Evolutionary conservation across 92 coral and sea anemone genomes (phyloP), one percentile per base, ranked within the genome.

Genomic region (Zoanthus sansibaricus): DNA sequence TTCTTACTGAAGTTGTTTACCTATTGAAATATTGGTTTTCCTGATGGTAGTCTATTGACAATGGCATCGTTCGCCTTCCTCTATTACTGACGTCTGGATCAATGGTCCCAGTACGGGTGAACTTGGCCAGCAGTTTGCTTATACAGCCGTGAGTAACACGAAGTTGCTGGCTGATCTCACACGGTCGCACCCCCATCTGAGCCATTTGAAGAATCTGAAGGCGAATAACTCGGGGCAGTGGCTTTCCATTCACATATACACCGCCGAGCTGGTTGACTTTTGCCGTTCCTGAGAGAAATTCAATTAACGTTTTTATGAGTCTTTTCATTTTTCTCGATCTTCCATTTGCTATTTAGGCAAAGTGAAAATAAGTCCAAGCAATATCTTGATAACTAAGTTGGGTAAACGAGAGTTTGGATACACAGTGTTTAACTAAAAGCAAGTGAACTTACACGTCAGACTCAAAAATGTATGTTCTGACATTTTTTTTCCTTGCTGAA

Each of bases 151-250:
- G 69, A n/a, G 69, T 62, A n/a, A 62, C 69, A n/a, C 69, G 69
- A 17, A 62, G 69, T 20, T 62, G 69, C 10, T 62, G 69, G 31
- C 69, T 62, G 30, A 62, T 62, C 31, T 62, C 69, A 17, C 69
- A 62, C 69, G 69, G 69, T 62, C 69, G 69, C n/a, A 62, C 69
- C 20, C 69, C 69, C 69, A 62, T 62, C 30, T 62, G 69, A 62
- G 30, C 30, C 69, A 62, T 17, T 62, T 62, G 69, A 21, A 62
- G 25, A 62, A 62, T 62, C 30, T 62, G 69, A 62, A 62, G 69
- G 7, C 69, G 69, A 62, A 62, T 62, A 18, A 18, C 69, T 17
- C 69, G 25, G 5, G 69, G 30, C 31, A 62, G 69, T 62, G 69
- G 69, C 9, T 62, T 62, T 17, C 69, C 69, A n/a, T 62, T 62